Base-by-base conservation (phyloP, 2,888 invertebrate species). In the Clitarchus hookeri region DNA sequence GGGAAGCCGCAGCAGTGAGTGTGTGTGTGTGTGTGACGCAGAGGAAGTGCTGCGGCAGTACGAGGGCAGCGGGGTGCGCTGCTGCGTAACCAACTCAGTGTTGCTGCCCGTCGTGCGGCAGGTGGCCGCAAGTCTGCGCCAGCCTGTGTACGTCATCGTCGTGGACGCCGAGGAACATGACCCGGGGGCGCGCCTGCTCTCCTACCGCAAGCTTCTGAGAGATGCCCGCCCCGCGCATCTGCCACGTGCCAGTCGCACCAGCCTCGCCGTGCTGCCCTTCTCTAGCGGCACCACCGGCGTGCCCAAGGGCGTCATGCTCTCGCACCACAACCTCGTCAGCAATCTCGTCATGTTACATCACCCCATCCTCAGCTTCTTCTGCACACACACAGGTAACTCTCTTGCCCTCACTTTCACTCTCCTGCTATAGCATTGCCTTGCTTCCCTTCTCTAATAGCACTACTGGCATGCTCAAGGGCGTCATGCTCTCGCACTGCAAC, bases 381-480 rank as follows among this genome's bases (percentile, higher is more conserved):
- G 16, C 6, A 44, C 78, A 19, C 54, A 82, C 19, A 25, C 86
- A 86, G 86, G 87, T 86, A 44, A 36, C 4, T 36, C 36, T 3
- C 1, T 4, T 3, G 4, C 36, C 36, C 36, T 36, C 36, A 36
- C 36, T 36, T 4, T 36, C 36, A 36, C 36, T 36, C 36, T 36
- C 36, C 36, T 4, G 36, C 4, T 3, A 4, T 36, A 36, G 36
- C 36, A 36, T 4, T 36, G 92, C 92, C 0, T 88, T 93, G 1
- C 89, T 94, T 48, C 94, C 94, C 0, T 94, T 93, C 89, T 94
- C 94, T n/a, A 94, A 94, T 86, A 97, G 97, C 0, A 97, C 97
- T 0, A 97, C 96, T 0, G 97, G 97, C 0, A 92, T 96, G 89
- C 96, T 96, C 0, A 97, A 96, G 91, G 96, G 96, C 3, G 96